Base-by-base conservation (phyloP, 2,113 vertebrate species). In the Xiphorhynchus elegans region DNA sequence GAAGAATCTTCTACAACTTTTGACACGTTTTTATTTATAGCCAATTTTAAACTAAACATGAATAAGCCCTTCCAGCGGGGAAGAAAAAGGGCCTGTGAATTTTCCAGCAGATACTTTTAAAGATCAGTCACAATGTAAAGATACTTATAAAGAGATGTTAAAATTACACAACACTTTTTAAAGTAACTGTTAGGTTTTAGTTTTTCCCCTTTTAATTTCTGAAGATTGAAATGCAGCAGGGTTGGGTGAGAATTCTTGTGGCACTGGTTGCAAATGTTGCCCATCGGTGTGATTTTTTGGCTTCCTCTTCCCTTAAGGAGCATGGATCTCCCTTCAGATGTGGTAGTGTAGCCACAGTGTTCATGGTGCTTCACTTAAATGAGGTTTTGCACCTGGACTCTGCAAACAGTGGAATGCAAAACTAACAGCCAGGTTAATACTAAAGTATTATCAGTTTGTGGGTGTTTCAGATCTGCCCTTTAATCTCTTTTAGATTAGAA, bases 261-360 rank as follows among this genome's bases (percentile, higher is more conserved):
- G 13, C 11, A 13, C 19, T 23, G 11, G 16, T 58, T 42, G 12
- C 2, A 33, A 3, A 3, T 35, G 26, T 25, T 58, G n/a, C 33
- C 42, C 66, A 12, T n/a, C 1, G 2, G 35, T 24, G 18, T 55
- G 23, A 9, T 49, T 84, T 47, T 42, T 59, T 75, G 58, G 29
- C 23, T 82, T 47, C 33, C 13, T 28, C 33, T 87, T 58, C 24
- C n/a, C 28, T 33, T 11, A 15, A 8, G 60, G 25, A n/a, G 23
- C 66, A 4, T 0, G 6, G 14, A 11, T 66, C 46, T 80, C 24
- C 2, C 17, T 42, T 83, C 37, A 31, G 70, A 3, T 6, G 1
- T 16, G n/a, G 25, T 31, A 64, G 9, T 74, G 29, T 25, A 66
- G 72, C 59, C 55, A 9, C 40, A 6, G 55, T 8, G 50, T 55